A percentile compares a stretch with the other conserved stretches of the same genome.
Evolutionary conservation across 2,113 vertebrate genomes (phyloP).

Genomic region (Sitta europaea): DNA sequence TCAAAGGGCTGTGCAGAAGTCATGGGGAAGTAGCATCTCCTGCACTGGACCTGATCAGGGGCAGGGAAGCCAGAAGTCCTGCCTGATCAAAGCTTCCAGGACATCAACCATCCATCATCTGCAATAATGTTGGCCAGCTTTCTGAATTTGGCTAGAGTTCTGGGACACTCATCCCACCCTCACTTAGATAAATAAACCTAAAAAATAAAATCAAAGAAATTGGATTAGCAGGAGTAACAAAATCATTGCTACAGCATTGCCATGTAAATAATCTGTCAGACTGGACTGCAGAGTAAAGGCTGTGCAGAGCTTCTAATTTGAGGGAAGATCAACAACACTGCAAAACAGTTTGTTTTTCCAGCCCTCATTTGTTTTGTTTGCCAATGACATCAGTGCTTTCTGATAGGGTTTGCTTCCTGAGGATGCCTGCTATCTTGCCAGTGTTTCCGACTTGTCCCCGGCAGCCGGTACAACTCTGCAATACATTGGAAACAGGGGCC

Average conservation of each 20-base stretch:
- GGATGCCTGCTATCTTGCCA: slow-evolving; percentile 66
- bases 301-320: slow-evolving; percentile 26
- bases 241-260: background rate
- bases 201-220: slow-evolving; percentile 24
- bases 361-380: slow-evolving; percentile 59
- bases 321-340: slow-evolving; percentile 6
- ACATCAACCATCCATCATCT: background rate
- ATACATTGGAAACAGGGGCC: background rate
- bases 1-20: background rate
- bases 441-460: slow-evolving; percentile 63
- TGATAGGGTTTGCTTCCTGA: slow-evolving; percentile 59
- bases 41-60: rapidly evolving
- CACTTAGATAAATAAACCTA: slow-evolving; percentile 6
- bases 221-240: slow-evolving; percentile 1
- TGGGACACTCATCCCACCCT: background rate
- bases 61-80: background rate
- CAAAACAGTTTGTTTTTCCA: slow-evolving; percentile 57
- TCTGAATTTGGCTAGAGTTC: background rate
- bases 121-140: background rate
- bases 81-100: background rate
- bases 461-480: background rate
- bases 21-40: background rate
- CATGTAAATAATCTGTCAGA: slow-evolving; percentile 15
- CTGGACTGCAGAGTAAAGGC: background rate
- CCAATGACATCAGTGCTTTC: slow-evolving; percentile 60